Evolutionary conservation across 2,113 vertebrate genomes (phyloP).

Genomic region (Anas platyrhynchos): DNA sequence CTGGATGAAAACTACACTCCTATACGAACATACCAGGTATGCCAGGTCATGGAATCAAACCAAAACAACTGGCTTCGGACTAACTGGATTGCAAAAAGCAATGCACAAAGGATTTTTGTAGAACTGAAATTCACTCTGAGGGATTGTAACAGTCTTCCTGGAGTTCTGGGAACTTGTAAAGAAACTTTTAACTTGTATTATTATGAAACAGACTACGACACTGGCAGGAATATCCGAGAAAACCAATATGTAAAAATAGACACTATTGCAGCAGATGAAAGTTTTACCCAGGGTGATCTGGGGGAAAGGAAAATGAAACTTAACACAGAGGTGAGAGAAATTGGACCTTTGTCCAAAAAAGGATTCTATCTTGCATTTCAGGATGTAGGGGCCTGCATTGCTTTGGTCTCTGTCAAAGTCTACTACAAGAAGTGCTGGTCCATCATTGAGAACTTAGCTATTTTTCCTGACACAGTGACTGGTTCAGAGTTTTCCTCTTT

Average conservation of each 20-base stretch:
- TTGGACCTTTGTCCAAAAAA: constrained; percentile 94
- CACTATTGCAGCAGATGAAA: constrained; percentile 99
- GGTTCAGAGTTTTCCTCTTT: constrained; percentile 98
- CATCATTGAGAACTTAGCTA: constrained; percentile 99
- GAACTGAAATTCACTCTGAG: constrained; percentile 99
- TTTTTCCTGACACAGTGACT: constrained; percentile 98
- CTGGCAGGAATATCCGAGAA: constrained; percentile 95
- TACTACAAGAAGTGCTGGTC: constrained; percentile 99
- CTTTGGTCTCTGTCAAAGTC: constrained; percentile 98
- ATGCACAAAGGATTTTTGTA: constrained; percentile 99
- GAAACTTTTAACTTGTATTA: constrained; percentile 99
- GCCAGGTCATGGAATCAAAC: constrained; percentile 99
- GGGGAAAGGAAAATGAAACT: constrained; percentile 99
- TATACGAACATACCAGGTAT: constrained; percentile 99
- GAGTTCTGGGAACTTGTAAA: constrained; percentile 98
- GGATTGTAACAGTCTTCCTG: constrained; percentile 99
- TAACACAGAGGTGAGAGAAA: constrained; percentile 98
- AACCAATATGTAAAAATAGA: constrained; percentile 98
- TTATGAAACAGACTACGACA: constrained; percentile 97
- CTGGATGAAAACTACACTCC: constrained; percentile 99
- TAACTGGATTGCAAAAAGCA: constrained; percentile 99
- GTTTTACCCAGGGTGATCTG: constrained; percentile 99
- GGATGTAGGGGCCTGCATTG: constrained; percentile 98
- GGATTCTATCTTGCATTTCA: constrained; percentile 99
- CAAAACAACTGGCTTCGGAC: constrained; percentile 99